Evolutionary conservation across 2,113 vertebrate genomes (phyloP), one percentile per base, ranked within the genome.

Genomic region (Pomatostomus ruficeps): DNA sequence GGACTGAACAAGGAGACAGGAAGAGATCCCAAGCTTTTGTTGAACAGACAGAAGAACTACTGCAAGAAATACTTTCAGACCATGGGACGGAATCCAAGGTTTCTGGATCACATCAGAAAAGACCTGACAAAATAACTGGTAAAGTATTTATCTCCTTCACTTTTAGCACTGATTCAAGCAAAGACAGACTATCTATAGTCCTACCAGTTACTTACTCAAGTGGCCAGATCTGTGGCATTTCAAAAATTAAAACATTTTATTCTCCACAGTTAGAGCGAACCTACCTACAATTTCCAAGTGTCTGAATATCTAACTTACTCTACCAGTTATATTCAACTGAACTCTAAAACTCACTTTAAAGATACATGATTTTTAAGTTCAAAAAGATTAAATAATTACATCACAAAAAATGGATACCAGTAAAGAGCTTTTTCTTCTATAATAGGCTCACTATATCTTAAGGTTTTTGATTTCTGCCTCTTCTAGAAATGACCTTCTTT

Each of bases 101-200:
- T 90, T 83, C 91, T 94, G 88, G 79, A 91, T 70, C 85, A 49
- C 79, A 85, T 80, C 54, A 93, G 58, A 91, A 85, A 94, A 85
- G 71, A 96, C 59, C 62, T 94, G 71, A 82, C 21, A 76, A 90
- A 95, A 54, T 13, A 62, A 73, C 63, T 85, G 78, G 71, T 57
- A 85, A 95, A 85, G n/a, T 88, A 91, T 76, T 84, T 4, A 29
- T 88, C 82, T 91, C 74, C 58, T 83, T 95, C 33, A n/a, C 29
- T 76, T 88, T 80, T 52, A 79, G 45, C 20, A 57, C 40, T 33
- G 48, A 76, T 42, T 75, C 52, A 78, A 78, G 48, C 52, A 51
- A 72, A 86, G 73, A 78, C 31, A 59, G 58, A 33, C 4, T 7
- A 19, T 67, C 51, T 67, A 14, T 11, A 82, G 52, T 78, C 24